Conservation (phyloP, 2,113 vertebrate species). For the Addax nasomaculatus region DNA sequence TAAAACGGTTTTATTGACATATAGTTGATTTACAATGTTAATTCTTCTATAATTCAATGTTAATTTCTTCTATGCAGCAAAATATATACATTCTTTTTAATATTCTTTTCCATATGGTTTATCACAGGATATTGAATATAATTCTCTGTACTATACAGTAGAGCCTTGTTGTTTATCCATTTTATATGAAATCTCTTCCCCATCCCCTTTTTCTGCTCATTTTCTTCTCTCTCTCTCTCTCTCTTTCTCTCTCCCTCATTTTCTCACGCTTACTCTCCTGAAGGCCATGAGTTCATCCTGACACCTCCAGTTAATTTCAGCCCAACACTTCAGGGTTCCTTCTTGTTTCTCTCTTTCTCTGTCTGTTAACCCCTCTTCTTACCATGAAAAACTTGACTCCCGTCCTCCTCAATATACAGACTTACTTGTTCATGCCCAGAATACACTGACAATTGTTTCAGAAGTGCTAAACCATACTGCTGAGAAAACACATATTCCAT, state of each 20-base stretch:
- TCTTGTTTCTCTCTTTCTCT: not conserved
- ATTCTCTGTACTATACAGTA: not conserved
- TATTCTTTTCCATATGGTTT: not conserved
- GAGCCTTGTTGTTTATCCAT: not conserved
- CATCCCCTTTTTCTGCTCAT: rapidly evolving
- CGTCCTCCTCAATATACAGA: not conserved
- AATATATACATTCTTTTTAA: not conserved
- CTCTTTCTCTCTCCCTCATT: too few species aligned
- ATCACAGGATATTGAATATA: not conserved
- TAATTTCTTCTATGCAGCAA: not conserved
- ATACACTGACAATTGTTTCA: not conserved
- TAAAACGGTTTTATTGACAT: not conserved
- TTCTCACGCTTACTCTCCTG: not conserved
- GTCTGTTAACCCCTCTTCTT: not conserved
- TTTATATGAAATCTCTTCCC: not conserved
- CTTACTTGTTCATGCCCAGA: not conserved
- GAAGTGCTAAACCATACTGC: not conserved
- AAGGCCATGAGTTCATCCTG: not conserved
- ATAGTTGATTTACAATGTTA: not conserved
- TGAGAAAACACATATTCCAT: not conserved
- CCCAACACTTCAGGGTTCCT: not conserved
- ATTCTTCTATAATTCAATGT: not conserved
- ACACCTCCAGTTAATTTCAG: not conserved
- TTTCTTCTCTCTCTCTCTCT: too few species aligned
- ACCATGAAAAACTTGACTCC: not conserved